These are phyloP conservation scores for Ciconia boyciana DNA, from an alignment of 2,113 vertebrate species.

Conservation along the genomic window DNA sequence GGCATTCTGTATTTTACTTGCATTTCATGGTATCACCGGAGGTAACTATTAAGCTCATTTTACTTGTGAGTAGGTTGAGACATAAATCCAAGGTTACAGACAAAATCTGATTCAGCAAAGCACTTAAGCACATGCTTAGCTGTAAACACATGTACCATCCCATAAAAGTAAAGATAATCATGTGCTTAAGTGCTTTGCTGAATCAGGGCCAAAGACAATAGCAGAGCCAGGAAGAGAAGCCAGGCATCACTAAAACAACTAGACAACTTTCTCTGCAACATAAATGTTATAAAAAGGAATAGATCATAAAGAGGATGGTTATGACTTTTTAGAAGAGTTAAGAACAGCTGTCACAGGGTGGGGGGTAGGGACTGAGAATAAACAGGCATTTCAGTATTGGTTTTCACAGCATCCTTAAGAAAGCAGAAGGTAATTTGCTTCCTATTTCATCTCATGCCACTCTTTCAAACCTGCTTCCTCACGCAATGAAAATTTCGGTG, in stretches of 20 bases:
- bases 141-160: conserved; percentile 68
- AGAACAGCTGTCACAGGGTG: conserved; percentile 68
- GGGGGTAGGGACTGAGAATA: conserved; percentile 44
- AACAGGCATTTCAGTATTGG: conserved; percentile 51
- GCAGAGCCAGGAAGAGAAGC: conserved; percentile 60
- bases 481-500: neutral
- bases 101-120: conserved; percentile 67
- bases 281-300: conserved; percentile 51
- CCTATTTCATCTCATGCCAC: neutral
- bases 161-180: conserved; percentile 68
- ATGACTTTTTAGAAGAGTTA: conserved; percentile 63
- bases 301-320: conserved; percentile 62
- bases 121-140: conserved; percentile 67
- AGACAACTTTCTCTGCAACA: conserved; percentile 48
- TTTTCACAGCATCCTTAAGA: conserved; percentile 67
- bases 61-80: conserved; percentile 47
- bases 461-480: neutral
- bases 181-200: conserved; percentile 67
- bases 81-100: conserved; percentile 63
- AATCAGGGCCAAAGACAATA: conserved; percentile 69
- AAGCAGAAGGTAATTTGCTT: conserved; percentile 54
- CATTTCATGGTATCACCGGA: conserved; percentile 1
- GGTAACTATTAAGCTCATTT: conserved; percentile 47
- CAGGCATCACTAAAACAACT: conserved; percentile 63
- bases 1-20: neutral